Evolutionary conservation across 1,140 invertebrate species (phyloP), one percentile per base, ranked within the genome.

Genomic region (Scylla paramamosain): DNA sequence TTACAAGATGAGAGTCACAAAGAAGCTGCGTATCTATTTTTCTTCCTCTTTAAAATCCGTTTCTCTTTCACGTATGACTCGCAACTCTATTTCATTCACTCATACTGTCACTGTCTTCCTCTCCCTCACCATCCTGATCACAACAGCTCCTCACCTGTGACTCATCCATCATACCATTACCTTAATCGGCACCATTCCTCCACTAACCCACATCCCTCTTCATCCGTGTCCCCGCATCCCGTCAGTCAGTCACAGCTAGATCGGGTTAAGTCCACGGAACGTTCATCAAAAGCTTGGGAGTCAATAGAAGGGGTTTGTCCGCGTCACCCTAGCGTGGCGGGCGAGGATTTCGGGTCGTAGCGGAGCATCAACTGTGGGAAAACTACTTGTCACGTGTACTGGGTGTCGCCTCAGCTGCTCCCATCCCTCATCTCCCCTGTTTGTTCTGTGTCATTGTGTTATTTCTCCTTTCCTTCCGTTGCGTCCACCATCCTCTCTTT

Each of bases 161-260:
- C 67, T 77, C 67, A 77, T 77, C 67, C 67, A 77, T 77, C 67
- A 77, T n/a, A n/a, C 67, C 67, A n/a, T n/a, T 77, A 77, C 67
- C 67, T 77, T 77, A 77, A 77, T 25, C 67, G 67, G 67, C 67
- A 7, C n/a, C 16, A 20, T 7, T 77, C 67, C 8, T 77, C 67
- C 67, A 77, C n/a, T 77, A 59, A 59, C 52, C 52, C 67, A 25
- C 25, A 2, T 7, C n/a, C 67, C 25, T n/a, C 67, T 77, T 20
- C 67, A 77, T 77, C 20, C 67, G 67, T 77, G 20, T 77, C n/a
- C 20, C 67, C 67, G 39, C 39, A 39, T 39, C 39, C 39, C 39
- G 1, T 39, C 39, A 39, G 6, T n/a, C 67, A 77, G 20, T n/a
- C 67, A 7, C 67, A 77, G 12, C 20, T 77, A 20, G 20, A 20